A percentile compares a stretch with the other conserved stretches of the same genome.
Conservation (phyloP, 2,113 vertebrate genomes). For the Climacteris rufus region DNA sequence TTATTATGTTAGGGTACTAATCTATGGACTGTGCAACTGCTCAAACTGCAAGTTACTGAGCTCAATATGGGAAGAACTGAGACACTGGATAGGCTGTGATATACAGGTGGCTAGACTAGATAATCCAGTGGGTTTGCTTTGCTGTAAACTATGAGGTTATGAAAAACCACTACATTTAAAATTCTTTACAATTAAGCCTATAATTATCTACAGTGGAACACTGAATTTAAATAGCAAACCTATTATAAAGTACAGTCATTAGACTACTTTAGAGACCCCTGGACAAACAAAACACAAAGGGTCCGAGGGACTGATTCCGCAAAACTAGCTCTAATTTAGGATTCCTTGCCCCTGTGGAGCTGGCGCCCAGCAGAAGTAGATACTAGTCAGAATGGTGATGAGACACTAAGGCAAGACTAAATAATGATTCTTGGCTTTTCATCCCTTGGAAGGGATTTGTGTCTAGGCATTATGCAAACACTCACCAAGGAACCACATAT, state of each 20-base stretch:
- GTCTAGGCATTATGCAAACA: not conserved
- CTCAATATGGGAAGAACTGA: not conserved
- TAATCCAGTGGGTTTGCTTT: not conserved
- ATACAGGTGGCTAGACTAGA: not conserved
- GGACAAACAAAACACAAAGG: not conserved
- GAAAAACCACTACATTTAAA: not conserved
- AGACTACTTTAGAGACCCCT: not conserved
- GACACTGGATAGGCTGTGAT: not conserved
- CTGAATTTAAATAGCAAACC: not conserved
- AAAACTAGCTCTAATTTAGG: not conserved
- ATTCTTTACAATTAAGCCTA: not conserved
- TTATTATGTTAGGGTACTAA: not conserved
- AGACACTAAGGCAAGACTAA: not conserved
- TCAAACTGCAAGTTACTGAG: not conserved
- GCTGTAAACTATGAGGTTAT: not conserved
- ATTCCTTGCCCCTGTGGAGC: not conserved
- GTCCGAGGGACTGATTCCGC: not conserved
- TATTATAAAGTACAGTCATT: not conserved
- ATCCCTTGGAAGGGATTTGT: not conserved
- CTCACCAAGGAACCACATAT: accelerated
- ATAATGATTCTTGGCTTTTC: not conserved
- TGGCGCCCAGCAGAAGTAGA: not conserved
- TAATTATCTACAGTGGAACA: not conserved
- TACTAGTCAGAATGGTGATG: not conserved
- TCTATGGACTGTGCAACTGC: not conserved